A percentile compares a stretch with the other conserved stretches of the same genome.
Evolutionary conservation across 2,113 vertebrate species (phyloP).

Genomic region (Anser cygnoides): DNA sequence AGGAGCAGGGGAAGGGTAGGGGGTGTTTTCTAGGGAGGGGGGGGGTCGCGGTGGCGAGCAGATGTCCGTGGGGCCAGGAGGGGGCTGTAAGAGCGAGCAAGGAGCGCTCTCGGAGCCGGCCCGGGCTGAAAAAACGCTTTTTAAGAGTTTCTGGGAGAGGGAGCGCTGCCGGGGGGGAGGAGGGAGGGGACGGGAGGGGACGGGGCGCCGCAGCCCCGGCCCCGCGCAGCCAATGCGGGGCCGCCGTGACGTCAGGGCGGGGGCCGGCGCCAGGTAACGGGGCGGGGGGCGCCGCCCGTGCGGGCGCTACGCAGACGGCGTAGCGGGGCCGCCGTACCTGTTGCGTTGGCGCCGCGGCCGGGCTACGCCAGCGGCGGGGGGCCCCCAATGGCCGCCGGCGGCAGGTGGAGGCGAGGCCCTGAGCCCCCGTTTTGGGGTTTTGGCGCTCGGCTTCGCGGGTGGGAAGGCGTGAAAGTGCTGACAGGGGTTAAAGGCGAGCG

Average conservation of each 20-base stretch:
- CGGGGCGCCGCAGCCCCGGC: conserved; percentile 69
- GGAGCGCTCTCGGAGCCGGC: not conserved
- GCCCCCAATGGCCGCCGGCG: too few relatives aligned
- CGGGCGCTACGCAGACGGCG: not conserved
- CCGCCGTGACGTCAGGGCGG: conserved; percentile 88
- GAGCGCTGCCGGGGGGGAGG: not conserved
- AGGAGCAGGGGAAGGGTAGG: conserved; percentile 38
- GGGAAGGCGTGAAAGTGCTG: not conserved
- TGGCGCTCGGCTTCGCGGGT: not conserved
- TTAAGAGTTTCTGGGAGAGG: conserved; percentile 75
- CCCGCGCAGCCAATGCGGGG: conserved; percentile 82
- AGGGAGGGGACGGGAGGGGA: not conserved
- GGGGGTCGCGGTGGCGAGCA: conserved; percentile 55
- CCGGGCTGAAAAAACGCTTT: conserved; percentile 66
- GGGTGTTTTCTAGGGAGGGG: conserved; percentile 7
- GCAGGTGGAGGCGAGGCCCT: not conserved
- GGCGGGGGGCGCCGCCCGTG: not conserved
- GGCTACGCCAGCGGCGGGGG: too few relatives aligned
- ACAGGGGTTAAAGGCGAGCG: not conserved
- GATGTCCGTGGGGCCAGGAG: conserved; percentile 47
- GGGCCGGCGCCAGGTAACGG: conserved; percentile 1
- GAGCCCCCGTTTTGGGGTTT: not conserved
- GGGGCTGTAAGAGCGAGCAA: not conserved
- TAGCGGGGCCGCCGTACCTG: not conserved
- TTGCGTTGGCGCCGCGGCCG: not conserved